Percentiles rank a stretch among this genome's conserved stretches.
Conservation (phyloP, 2,113 vertebrate species). For the Festucalex cinctus region DNA sequence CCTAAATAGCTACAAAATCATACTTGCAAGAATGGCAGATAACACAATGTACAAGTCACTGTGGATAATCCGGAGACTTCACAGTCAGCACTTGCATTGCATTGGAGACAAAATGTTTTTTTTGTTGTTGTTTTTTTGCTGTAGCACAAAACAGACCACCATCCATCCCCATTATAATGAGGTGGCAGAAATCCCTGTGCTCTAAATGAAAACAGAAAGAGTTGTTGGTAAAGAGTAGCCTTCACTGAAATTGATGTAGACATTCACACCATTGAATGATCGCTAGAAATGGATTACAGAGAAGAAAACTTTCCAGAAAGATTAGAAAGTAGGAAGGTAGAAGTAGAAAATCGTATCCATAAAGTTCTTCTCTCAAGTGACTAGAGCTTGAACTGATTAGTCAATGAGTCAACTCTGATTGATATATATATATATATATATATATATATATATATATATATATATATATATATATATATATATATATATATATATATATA, state of each 20-base stretch:
- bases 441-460: no score
- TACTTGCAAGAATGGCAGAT: not conserved
- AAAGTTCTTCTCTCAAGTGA: no score
- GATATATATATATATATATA: no score
- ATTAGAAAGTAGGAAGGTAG: not conserved
- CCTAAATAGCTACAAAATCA: not conserved
- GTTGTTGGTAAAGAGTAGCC: not conserved
- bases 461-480: no score
- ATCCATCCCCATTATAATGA: not conserved
- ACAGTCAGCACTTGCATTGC: not conserved
- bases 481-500: no score
- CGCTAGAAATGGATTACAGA: not conserved
- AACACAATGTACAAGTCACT: not conserved
- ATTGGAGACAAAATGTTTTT: constrained; percentile 2
- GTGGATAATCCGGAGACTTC: not conserved
- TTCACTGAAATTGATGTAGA: constrained; percentile 1
- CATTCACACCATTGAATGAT: not conserved
- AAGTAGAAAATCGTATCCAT: no score
- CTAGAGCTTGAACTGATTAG: no score
- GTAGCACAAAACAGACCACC: not conserved
- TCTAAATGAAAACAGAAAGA: not conserved
- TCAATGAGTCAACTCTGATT: no score
- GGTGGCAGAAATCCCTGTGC: not conserved
- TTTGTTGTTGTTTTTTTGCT: not conserved
- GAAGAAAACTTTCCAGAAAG: constrained; percentile 2